A percentile compares a stretch with the other conserved stretches of the same genome.
phyloP scores from a whole-genome alignment of 2,888 invertebrate genomes.

The Salticus scenicus region DNA sequence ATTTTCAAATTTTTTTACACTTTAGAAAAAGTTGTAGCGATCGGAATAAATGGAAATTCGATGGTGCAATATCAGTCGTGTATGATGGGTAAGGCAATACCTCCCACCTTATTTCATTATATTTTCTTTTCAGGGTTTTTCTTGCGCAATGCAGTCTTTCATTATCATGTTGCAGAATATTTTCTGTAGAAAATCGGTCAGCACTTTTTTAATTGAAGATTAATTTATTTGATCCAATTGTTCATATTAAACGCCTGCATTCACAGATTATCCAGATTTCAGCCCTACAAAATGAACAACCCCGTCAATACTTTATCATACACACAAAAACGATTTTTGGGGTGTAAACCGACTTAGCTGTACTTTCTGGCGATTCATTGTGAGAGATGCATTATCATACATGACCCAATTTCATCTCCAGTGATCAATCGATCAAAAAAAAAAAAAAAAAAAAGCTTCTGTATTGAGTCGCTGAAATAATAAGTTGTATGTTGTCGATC shows the following conservation, averaged over 20 bases:
- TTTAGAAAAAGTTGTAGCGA: too few relatives aligned
- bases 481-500: too few relatives aligned
- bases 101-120: not conserved
- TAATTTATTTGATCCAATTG: not conserved
- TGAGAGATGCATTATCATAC: not conserved
- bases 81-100: not conserved
- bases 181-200: not conserved
- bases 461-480: not conserved
- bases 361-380: too few relatives aligned
- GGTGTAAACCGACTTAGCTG: not conserved
- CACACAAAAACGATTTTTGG: not conserved
- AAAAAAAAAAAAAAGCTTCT: too few relatives aligned
- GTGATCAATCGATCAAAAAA: too few relatives aligned
- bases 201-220: not conserved
- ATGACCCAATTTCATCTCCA: too few relatives aligned
- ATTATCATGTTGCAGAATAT: not conserved
- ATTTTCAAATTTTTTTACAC: too few relatives aligned
- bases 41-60: too few relatives aligned
- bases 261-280: not conserved
- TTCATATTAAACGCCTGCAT: not conserved
- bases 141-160: not conserved
- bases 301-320: not conserved
- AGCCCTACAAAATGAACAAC: too few relatives aligned
- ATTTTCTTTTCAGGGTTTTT: not conserved
- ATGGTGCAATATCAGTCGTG: too few relatives aligned